A percentile compares a stretch with the other conserved stretches of the same genome.
Evolutionary conservation across 2,113 vertebrate genomes (phyloP).

Genomic region (Equus quagga): DNA sequence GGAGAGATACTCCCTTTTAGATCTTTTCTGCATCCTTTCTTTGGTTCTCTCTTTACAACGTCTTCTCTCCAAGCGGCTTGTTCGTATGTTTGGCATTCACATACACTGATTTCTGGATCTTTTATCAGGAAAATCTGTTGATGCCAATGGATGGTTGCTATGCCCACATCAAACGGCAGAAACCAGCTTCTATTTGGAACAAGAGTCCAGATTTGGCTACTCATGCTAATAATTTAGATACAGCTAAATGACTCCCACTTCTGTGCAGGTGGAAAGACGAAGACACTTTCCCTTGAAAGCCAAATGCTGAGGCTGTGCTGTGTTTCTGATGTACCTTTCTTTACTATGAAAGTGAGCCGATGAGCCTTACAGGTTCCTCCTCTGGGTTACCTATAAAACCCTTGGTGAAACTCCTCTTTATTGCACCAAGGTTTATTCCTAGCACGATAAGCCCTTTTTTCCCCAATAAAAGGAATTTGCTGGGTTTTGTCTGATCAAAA

Average conservation of each 20-base stretch:
- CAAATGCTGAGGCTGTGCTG: background rate
- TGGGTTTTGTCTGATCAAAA: background rate
- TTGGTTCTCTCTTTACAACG: background rate
- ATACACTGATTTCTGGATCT: slow-evolving; percentile 37
- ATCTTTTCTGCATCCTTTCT: background rate
- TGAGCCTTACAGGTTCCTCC: background rate
- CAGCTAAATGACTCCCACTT: slow-evolving; percentile 4
- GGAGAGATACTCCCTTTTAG: background rate
- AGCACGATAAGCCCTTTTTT: background rate
- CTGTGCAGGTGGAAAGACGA: slow-evolving; percentile 35
- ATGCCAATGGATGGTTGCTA: background rate
- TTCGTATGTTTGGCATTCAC: background rate
- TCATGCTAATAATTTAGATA: slow-evolving; percentile 47
- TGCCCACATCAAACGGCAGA: background rate
- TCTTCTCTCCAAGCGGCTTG: background rate
- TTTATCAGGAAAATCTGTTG: background rate
- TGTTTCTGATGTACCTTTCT: background rate
- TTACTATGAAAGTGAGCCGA: background rate
- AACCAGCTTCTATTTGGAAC: slow-evolving; percentile 33
- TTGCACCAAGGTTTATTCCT: background rate
- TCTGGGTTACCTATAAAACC: background rate
- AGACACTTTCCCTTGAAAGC: slow-evolving; percentile 9
- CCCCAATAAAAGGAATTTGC: background rate
- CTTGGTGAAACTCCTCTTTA: background rate
- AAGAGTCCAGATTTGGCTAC: slow-evolving; percentile 35